Evolutionary conservation across 2,113 vertebrate genomes (phyloP).

Genomic region (Todiramphus chloris): DNA sequence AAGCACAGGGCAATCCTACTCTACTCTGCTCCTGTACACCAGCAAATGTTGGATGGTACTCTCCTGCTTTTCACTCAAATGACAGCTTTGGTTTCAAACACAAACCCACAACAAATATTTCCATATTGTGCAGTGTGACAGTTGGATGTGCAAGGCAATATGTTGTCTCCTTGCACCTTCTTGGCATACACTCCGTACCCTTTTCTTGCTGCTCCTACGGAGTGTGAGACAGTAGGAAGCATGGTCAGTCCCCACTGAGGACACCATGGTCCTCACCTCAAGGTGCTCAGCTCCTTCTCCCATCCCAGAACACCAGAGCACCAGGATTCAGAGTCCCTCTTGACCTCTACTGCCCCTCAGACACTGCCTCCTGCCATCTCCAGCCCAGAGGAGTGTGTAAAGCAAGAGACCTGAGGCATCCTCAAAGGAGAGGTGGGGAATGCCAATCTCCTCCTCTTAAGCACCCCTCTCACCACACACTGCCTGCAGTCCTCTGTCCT

Average conservation of each 20-base stretch:
- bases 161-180: not conserved
- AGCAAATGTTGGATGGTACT: rapidly evolving
- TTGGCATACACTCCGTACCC: not conserved
- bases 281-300: not conserved
- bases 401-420: not conserved
- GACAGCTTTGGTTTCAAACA: not conserved
- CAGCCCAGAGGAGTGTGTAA: not conserved
- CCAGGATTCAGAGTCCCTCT: not conserved
- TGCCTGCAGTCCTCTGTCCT: not conserved
- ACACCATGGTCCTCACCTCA: not conserved
- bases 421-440: not conserved
- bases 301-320: not conserved
- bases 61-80: not conserved
- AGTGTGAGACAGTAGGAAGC: rapidly evolving
- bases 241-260: not conserved
- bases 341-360: not conserved
- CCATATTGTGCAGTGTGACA: not conserved
- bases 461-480: not conserved
- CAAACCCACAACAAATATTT: not conserved
- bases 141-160: not conserved
- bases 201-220: not conserved
- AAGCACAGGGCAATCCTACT: not conserved
- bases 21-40: not conserved
- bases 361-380: not conserved
- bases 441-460: not conserved